A percentile compares a stretch with the other conserved stretches of the same genome.
phyloP scores from a whole-genome alignment of 2,797 vertebrate species.

The Lophius americanus region DNA sequence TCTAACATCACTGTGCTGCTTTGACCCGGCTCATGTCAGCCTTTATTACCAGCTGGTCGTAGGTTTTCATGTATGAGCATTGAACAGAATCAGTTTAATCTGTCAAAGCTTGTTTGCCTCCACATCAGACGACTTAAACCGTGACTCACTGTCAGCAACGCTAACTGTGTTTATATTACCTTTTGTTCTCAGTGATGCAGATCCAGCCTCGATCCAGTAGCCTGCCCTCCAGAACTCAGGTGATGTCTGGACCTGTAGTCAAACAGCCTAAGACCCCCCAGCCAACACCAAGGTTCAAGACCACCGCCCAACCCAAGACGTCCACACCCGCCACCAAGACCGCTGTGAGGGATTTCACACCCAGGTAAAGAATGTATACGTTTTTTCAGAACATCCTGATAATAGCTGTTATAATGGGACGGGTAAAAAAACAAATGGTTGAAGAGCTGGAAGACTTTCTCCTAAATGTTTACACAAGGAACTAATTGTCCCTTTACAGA shows the following conservation, averaged over 20 bases:
- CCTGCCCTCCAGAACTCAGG: slow-evolving; percentile 73
- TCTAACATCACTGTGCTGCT: not conserved
- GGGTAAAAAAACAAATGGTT: too few relatives aligned
- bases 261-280: slow-evolving; percentile 73
- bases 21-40: not conserved
- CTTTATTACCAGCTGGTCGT: not conserved
- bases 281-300: slow-evolving; percentile 64
- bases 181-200: slow-evolving; percentile 59
- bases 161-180: slow-evolving; percentile 5
- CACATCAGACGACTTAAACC: slow-evolving; percentile 14
- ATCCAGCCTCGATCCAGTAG: slow-evolving; percentile 75
- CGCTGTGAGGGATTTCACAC: slow-evolving; percentile 35
- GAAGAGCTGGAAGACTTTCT: too few relatives aligned
- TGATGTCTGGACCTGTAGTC: slow-evolving; percentile 45
- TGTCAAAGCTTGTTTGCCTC: slow-evolving; percentile 18
- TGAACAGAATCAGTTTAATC: slow-evolving; percentile 4
- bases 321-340: slow-evolving; percentile 70
- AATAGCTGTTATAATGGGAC: too few relatives aligned
- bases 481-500: too few relatives aligned
- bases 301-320: slow-evolving; percentile 60
- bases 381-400: too few relatives aligned
- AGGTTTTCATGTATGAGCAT: slow-evolving; percentile 5
- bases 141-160: not conserved
- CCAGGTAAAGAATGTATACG: slow-evolving; percentile 57
- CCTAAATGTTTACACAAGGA: too few relatives aligned